Conservation (phyloP, 2,888 invertebrate species). For the Sarcophaga caerulescens region DNA sequence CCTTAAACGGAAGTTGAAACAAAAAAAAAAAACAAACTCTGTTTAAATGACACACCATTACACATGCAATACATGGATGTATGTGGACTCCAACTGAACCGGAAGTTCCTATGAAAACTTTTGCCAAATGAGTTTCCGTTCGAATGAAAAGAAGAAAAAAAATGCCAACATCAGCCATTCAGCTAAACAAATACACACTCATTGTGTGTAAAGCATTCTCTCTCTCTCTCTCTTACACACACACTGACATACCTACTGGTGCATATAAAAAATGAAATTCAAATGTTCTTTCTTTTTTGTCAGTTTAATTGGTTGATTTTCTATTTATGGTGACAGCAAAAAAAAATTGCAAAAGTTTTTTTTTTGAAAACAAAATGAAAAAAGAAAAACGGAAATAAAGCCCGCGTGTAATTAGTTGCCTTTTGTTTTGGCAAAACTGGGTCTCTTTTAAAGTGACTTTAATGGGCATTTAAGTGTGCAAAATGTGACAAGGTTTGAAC, state of each 20-base stretch:
- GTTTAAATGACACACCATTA: constrained; percentile 64
- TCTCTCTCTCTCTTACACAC: too few species aligned
- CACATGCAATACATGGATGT: background rate
- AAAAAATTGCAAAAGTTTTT: background rate
- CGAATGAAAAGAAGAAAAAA: constrained; percentile 26
- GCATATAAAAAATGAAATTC: background rate
- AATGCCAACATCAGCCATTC: background rate
- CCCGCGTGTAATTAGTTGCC: constrained; percentile 12
- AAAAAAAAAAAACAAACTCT: constrained; percentile 27
- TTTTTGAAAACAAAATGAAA: too few species aligned
- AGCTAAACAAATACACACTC: constrained; percentile 14
- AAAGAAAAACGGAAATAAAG: too few species aligned
- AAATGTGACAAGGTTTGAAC: too few species aligned
- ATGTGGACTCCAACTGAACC: constrained; percentile 40
- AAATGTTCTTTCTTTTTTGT: background rate
- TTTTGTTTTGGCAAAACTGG: background rate
- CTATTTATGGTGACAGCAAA: background rate
- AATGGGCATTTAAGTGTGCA: too few species aligned
- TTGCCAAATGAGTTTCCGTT: constrained; percentile 74
- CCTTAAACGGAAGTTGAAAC: constrained; percentile 44
- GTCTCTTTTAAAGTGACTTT: too few species aligned
- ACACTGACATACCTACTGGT: background rate
- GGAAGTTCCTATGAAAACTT: constrained; percentile 73
- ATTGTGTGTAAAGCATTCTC: background rate
- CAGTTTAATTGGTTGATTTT: background rate